A percentile compares a stretch with the other conserved stretches of the same genome.
Evolutionary conservation across 2,797 vertebrate genomes (phyloP).

Genomic region (Acanthurus tractus): DNA sequence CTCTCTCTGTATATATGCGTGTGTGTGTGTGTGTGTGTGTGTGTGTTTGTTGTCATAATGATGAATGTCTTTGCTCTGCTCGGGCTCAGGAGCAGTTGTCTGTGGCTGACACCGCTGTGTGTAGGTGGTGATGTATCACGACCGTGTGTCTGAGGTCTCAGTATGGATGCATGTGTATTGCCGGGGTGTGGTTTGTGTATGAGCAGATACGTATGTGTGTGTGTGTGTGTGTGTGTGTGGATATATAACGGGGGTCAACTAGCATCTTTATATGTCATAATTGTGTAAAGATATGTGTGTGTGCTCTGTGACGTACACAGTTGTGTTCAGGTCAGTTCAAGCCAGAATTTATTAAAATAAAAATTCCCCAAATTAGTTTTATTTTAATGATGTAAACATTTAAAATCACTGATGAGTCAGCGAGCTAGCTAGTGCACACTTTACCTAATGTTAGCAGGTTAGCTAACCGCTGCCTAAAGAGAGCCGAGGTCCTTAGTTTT

Average conservation of each 20-base stretch:
- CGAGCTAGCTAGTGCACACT: neutral
- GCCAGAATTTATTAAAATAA: too few species aligned
- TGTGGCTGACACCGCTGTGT: constrained; percentile 73
- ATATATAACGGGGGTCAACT: constrained; percentile 30
- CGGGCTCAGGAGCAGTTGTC: constrained; percentile 81
- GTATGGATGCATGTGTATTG: constrained; percentile 23
- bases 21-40: constrained; percentile 52
- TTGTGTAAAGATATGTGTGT: neutral
- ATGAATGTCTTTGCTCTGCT: constrained; percentile 79
- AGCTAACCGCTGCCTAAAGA: neutral
- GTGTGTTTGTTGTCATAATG: constrained; percentile 78
- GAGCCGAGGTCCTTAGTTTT: neutral
- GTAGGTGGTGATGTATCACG: constrained; percentile 79
- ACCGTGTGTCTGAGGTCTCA: constrained; percentile 32
- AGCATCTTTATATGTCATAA: constrained; percentile 9
- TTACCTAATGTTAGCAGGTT: too few species aligned
- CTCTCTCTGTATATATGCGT: constrained; percentile 16
- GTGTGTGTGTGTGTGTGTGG: constrained; percentile 23
- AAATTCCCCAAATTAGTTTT: too few species aligned
- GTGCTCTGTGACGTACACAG: neutral
- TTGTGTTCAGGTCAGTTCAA: too few species aligned
- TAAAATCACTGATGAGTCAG: too few species aligned
- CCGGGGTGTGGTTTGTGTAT: constrained; percentile 29
- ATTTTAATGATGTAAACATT: too few species aligned
- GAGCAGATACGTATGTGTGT: constrained; percentile 16